These are phyloP conservation scores for Leucophenga montana DNA, from an alignment of 2,888 invertebrate species.

Conservation along the genomic window DNA sequence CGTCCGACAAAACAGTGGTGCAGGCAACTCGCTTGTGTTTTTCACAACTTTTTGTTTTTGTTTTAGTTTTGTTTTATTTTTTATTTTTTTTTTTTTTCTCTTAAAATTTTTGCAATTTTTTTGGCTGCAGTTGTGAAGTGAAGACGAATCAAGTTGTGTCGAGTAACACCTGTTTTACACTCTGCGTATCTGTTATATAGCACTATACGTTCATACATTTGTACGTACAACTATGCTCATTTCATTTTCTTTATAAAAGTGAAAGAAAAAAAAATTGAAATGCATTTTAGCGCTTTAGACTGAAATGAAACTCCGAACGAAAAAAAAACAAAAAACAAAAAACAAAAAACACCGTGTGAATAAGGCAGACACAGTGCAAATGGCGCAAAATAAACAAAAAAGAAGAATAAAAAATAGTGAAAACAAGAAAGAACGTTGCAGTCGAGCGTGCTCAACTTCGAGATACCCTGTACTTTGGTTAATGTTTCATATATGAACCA, in stretches of 20 bases:
- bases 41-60: background rate
- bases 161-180: conserved; percentile 49
- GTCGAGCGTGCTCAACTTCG: no score
- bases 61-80: background rate
- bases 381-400: background rate
- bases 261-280: conserved; percentile 36
- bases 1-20: background rate
- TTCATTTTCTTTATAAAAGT: conserved; percentile 37
- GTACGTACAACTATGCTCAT: conserved; percentile 20
- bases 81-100: background rate
- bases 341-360: no score
- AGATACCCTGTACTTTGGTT: no score
- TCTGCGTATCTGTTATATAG: no score
- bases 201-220: no score
- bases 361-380: background rate
- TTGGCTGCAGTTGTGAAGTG: background rate
- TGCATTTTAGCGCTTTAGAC: conserved; percentile 11
- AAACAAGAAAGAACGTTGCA: no score
- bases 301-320: conserved; percentile 21
- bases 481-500: no score
- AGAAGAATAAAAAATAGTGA: conserved; percentile 13
- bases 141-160: conserved; percentile 28
- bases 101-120: background rate
- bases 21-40: background rate
- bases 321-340: background rate